Conservation (phyloP, 1,140 invertebrate species). For the Latrodectus geometricus region DNA sequence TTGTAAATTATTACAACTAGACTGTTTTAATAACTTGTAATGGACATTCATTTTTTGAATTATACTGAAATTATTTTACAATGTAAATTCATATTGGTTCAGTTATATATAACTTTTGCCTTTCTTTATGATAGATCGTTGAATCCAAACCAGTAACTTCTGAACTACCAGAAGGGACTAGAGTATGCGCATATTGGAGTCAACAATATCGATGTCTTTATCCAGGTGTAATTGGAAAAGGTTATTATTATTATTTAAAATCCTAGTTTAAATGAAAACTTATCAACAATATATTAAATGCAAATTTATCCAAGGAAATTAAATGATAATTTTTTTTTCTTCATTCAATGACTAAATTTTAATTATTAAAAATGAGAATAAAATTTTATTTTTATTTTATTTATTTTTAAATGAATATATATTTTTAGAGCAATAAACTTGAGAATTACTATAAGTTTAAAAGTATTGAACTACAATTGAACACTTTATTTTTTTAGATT, state of each 20-base stretch:
- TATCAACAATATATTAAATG: neutral
- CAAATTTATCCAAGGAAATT: neutral
- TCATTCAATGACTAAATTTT: neutral
- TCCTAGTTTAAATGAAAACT: neutral
- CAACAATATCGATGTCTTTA: slow-evolving; percentile 93
- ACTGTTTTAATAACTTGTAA: no score
- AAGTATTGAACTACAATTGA: no score
- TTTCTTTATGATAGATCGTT: slow-evolving; percentile 71
- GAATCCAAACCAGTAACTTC: slow-evolving; percentile 81
- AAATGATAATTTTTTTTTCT: neutral
- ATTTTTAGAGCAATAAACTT: no score
- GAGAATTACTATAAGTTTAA: no score
- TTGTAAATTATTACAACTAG: no score
- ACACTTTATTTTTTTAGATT: no score
- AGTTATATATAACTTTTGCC: neutral
- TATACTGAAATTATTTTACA: no score
- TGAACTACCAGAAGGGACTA: slow-evolving; percentile 70
- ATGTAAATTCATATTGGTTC: no score
- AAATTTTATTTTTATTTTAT: neutral
- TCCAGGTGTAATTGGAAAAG: slow-evolving; percentile 83
- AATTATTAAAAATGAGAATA: neutral
- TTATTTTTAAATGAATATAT: no score
- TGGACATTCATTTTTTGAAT: no score
- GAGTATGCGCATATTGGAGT: slow-evolving; percentile 95
- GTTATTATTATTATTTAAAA: slow-evolving; percentile 55